A percentile compares a stretch with the other conserved stretches of the same genome.
phyloP scores from a whole-genome alignment of 2,113 vertebrate genomes.

The Siphamia tubifer region DNA sequence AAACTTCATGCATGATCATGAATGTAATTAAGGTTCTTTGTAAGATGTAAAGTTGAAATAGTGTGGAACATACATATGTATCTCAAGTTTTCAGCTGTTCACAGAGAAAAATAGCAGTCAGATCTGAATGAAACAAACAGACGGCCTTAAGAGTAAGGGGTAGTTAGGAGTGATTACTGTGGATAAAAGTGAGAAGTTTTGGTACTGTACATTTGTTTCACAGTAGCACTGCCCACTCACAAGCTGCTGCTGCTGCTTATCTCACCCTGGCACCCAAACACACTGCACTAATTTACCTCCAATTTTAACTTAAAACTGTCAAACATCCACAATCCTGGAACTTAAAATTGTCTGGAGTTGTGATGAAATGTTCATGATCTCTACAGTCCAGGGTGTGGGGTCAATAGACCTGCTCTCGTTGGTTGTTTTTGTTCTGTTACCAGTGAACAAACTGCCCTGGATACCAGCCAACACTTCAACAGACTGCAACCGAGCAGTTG shows the following conservation, averaged over 20 bases:
- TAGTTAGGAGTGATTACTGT: neutral
- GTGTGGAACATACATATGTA: too few species aligned
- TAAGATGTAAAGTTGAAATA: too few species aligned
- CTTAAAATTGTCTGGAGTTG: neutral
- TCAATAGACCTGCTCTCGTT: neutral
- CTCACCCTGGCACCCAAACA: slow-evolving; percentile 10
- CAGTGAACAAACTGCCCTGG: slow-evolving; percentile 16
- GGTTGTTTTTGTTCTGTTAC: slow-evolving; percentile 5
- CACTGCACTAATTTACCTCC: neutral
- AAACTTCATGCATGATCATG: too few species aligned
- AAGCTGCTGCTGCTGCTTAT: slow-evolving; percentile 42
- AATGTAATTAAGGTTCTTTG: too few species aligned
- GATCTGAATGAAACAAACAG: slow-evolving; percentile 20
- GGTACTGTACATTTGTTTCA: slow-evolving; percentile 27
- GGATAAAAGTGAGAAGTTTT: slow-evolving; percentile 25
- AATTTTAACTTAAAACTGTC: slow-evolving; percentile 12
- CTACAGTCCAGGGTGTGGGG: neutral
- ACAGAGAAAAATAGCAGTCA: neutral
- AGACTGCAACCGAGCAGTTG: slow-evolving; percentile 26
- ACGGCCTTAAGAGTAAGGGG: neutral
- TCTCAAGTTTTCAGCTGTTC: neutral
- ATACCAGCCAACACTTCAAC: slow-evolving; percentile 14
- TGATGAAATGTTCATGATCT: neutral
- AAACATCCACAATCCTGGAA: neutral
- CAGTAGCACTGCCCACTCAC: slow-evolving; percentile 49